These are phyloP conservation scores for Falco biarmicus DNA, from an alignment of 2,797 vertebrate species.

Conservation along the genomic window DNA sequence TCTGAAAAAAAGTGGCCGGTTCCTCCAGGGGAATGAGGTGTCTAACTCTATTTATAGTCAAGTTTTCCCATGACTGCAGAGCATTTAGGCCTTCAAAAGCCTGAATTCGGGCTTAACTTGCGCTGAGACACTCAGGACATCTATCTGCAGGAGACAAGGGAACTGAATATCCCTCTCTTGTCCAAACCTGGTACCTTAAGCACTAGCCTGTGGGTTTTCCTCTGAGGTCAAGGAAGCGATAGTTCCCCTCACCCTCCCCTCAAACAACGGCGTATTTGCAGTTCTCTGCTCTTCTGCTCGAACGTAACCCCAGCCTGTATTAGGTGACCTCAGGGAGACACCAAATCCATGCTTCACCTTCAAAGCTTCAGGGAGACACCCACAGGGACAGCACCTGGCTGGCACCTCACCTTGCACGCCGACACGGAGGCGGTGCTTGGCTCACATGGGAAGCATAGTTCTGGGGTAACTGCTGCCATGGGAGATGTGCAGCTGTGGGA, in stretches of 20 bases:
- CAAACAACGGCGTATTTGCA: background rate
- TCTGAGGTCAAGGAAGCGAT: too few relatives aligned
- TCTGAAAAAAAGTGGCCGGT: background rate
- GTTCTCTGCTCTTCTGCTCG: background rate
- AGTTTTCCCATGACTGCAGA: background rate
- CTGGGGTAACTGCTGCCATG: background rate
- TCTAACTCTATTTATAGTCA: background rate
- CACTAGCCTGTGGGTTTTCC: background rate
- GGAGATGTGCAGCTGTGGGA: background rate
- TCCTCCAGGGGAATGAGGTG: rapidly evolving
- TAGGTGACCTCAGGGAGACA: background rate
- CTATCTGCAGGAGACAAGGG: background rate
- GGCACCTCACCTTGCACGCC: rapidly evolving
- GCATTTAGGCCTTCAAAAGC: background rate
- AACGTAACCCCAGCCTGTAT: background rate
- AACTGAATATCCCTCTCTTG: background rate
- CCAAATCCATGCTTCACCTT: background rate
- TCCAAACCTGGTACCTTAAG: background rate
- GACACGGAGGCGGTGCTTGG: background rate
- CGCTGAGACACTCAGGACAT: background rate
- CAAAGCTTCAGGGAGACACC: background rate
- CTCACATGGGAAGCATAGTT: background rate
- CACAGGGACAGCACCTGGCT: rapidly evolving
- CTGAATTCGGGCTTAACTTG: background rate
- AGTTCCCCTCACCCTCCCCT: background rate